These are phyloP conservation scores for Arctia plantaginis DNA, from an alignment of 2,888 invertebrate genomes.

Conservation along the genomic window DNA sequence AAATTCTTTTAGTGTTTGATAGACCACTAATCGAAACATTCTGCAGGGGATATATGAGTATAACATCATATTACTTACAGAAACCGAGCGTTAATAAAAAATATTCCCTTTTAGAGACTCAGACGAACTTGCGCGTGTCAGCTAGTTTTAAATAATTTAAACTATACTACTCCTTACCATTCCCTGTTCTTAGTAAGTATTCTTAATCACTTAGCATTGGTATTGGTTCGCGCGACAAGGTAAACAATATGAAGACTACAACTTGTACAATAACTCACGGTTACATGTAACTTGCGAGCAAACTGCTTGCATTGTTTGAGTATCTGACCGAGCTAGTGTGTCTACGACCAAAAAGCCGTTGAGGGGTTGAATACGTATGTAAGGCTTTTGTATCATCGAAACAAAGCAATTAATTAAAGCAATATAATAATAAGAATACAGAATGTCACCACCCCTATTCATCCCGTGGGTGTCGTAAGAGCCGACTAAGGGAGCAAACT, in stretches of 20 bases:
- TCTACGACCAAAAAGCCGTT: background rate
- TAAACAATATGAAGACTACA: slow-evolving; percentile 85
- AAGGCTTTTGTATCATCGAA: background rate
- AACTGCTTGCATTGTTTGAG: slow-evolving; percentile 75
- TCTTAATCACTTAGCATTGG: slow-evolving; percentile 86
- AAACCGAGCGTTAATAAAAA: too few species aligned
- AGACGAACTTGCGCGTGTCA: too few species aligned
- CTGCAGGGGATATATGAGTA: too few species aligned
- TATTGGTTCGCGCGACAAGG: slow-evolving; percentile 83
- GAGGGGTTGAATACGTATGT: slow-evolving; percentile 12
- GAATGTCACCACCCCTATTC: too few species aligned
- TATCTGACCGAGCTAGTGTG: slow-evolving; percentile 46
- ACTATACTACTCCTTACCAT: slow-evolving; percentile 57
- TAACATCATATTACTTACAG: too few species aligned
- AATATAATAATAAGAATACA: too few species aligned
- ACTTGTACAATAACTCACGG: slow-evolving; percentile 84
- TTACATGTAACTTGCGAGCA: slow-evolving; percentile 65
- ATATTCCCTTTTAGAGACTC: too few species aligned
- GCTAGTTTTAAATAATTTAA: too few species aligned
- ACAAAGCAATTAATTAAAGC: background rate
- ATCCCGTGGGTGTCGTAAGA: too few species aligned
- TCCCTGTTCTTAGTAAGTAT: slow-evolving; percentile 67
- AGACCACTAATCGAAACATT: too few species aligned
- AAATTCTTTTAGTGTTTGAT: too few species aligned
- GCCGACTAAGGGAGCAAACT: too few species aligned